A percentile compares a stretch with the other conserved stretches of the same genome.
phyloP scores from a whole-genome alignment of 2,797 vertebrate species.

The Onychomys arenicola region DNA sequence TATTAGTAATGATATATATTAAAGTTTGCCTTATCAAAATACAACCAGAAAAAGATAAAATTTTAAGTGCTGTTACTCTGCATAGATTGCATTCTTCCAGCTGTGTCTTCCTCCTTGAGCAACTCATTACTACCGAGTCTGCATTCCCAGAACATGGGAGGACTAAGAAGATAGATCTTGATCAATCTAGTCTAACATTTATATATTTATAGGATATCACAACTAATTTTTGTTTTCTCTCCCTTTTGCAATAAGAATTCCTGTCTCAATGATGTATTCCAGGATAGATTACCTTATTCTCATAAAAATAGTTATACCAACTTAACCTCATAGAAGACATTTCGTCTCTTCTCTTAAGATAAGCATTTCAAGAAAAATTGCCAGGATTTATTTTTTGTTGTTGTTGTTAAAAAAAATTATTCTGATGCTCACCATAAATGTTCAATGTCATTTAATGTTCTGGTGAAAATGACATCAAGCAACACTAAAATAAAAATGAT shows the following conservation, averaged over 20 bases:
- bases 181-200: background rate
- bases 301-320: constrained; percentile 17
- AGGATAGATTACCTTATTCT: background rate
- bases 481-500: constrained; percentile 67
- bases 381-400: no score
- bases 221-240: constrained; percentile 10
- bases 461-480: constrained; percentile 53
- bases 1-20: background rate
- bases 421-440: constrained; percentile 7
- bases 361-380: constrained; percentile 21
- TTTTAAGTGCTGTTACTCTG: background rate
- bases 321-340: constrained; percentile 17
- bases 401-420: constrained; percentile 53
- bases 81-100: background rate
- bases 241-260: constrained; percentile 12
- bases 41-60: background rate
- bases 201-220: background rate
- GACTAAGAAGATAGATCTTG: background rate
- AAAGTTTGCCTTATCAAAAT: background rate
- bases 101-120: background rate
- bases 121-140: background rate
- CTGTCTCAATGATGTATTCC: background rate
- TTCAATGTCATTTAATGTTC: constrained; percentile 51
- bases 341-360: constrained; percentile 32
- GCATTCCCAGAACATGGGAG: background rate